Conservation (phyloP, 2,113 vertebrate genomes). For the Pantherophis guttatus region DNA sequence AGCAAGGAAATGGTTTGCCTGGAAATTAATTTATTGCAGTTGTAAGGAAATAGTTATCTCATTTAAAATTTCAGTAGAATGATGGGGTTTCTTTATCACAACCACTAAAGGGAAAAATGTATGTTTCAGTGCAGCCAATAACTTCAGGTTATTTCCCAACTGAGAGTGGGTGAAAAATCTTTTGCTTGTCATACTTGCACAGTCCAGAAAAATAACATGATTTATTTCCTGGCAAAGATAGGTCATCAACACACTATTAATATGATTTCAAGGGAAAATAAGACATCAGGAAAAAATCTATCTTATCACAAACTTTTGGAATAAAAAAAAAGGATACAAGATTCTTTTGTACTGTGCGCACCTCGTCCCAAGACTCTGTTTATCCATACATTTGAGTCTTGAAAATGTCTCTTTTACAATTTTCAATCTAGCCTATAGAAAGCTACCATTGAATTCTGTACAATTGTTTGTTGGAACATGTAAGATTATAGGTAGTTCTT, state of each 20-base stretch:
- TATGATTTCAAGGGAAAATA: constrained; percentile 13
- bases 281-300: constrained; percentile 19
- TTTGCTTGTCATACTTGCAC: background rate
- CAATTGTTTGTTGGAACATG: background rate
- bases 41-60: background rate
- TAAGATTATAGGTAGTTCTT: background rate
- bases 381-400: background rate
- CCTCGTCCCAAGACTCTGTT: constrained; percentile 1
- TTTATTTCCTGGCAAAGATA: background rate
- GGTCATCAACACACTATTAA: constrained; percentile 8
- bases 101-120: background rate
- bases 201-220: constrained; percentile 9
- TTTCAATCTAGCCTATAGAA: background rate
- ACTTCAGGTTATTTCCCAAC: constrained; percentile 25
- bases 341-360: background rate
- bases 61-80: background rate
- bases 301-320: constrained; percentile 13
- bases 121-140: background rate
- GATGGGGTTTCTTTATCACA: background rate
- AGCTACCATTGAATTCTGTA: background rate
- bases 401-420: background rate
- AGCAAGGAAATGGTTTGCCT: background rate
- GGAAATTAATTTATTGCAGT: constrained; percentile 2
- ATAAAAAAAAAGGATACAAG: background rate
- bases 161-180: constrained; percentile 9